Base-by-base conservation (phyloP, 1,140 invertebrate species). In the Armadillidium nasatum region DNA sequence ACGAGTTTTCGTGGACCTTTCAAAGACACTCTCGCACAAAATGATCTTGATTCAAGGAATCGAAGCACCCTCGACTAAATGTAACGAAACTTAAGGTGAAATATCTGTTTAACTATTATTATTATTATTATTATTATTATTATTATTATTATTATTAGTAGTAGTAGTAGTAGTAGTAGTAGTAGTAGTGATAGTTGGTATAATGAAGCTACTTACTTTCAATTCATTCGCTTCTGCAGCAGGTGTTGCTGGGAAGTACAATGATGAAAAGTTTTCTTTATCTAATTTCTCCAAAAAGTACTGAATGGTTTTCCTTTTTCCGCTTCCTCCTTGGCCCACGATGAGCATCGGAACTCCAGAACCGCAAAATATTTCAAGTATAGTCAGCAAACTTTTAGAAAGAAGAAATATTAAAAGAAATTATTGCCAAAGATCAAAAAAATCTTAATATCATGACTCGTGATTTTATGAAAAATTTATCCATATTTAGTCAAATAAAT, bases 281-380 rank as follows among this genome's bases (percentile, higher is more conserved):
- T 90, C 85, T 15, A 95, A 83, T 82, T 92, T 91, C 88, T 94
- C 91, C 76, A 97, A 85, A 82, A 92, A 89, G 83, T 96, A 91
- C 86, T 94, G 91, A 10, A 95, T 89, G 82, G 94, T 96, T 80
- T 92, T 92, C 81, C 90, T 94, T 86, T 97, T 97, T 0, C 95
- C 95, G 0, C 95, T 97, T 22, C 95, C 95, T 9, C 94, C 96
- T 2, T 93, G 92, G 0, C 95, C 95, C 15, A 94, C 91, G 23
- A 97, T 83, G 11, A 97, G 84, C 80, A 94, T 86, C 10, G 92
- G 50, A 15, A 60, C 19, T 60, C 50, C 50, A 60, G 50, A 13
- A 60, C 11, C 50, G 19, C 50, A 15, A 19, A 60, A 60, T 4
- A 19, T 60, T 19, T 60, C 19, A 13, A 60, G 50, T 19, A 60